A percentile compares a stretch with the other conserved stretches of the same genome.
Evolutionary conservation across 2,888 invertebrate species (phyloP).

Genomic region (Pollenia angustigena): DNA sequence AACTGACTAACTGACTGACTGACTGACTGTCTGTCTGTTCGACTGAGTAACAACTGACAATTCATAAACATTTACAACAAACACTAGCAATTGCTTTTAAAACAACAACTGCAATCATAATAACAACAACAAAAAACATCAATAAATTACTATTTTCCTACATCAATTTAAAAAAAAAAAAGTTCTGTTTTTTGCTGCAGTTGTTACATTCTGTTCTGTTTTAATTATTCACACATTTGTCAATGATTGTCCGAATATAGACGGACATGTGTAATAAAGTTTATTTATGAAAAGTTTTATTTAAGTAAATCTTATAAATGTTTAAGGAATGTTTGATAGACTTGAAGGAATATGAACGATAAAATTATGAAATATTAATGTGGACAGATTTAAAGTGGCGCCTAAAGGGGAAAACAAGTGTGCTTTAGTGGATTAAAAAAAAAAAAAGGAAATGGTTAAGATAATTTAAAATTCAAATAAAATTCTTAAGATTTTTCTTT

Average conservation of each 20-base stretch:
- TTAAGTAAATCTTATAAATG: conserved; percentile 21
- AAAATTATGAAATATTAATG: neutral
- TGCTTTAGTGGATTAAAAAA: no score
- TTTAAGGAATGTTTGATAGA: neutral
- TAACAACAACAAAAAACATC: conserved; percentile 26
- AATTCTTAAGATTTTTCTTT: no score
- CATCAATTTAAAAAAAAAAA: conserved; percentile 59
- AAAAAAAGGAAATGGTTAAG: no score
- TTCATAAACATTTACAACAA: neutral
- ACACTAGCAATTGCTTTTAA: neutral
- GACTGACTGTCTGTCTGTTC: conserved; percentile 10
- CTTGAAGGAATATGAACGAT: neutral
- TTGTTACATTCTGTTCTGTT: conserved; percentile 18
- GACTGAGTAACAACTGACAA: conserved; percentile 42
- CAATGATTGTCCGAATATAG: conserved; percentile 51
- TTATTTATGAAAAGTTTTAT: conserved; percentile 40
- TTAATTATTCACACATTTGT: conserved; percentile 73
- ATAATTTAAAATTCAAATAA: no score
- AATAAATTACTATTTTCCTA: conserved; percentile 70
- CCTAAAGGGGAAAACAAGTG: neutral
- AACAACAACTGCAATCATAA: conserved; percentile 6
- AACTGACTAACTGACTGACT: conserved; percentile 6
- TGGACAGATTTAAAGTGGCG: neutral
- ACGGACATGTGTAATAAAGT: conserved; percentile 12
- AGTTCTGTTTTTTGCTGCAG: conserved; percentile 1